A percentile compares a stretch with the other conserved stretches of the same genome.
Evolutionary conservation across 2,797 vertebrate species (phyloP).

Genomic region (Chloroceryle amazona): DNA sequence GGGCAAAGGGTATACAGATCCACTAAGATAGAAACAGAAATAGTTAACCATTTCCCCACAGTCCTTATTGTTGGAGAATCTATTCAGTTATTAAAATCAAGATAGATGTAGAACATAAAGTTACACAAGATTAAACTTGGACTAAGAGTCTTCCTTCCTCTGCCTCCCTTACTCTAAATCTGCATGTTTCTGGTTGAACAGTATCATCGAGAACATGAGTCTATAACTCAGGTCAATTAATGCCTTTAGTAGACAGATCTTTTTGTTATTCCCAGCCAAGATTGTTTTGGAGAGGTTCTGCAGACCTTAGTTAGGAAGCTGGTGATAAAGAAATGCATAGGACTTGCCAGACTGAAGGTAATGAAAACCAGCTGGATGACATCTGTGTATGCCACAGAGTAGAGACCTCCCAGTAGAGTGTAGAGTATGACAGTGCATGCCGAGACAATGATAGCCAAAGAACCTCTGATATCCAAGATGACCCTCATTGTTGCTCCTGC

Average conservation of each 20-base stretch:
- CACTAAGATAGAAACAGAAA: slow-evolving; percentile 68
- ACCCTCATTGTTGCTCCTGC: slow-evolving; percentile 87
- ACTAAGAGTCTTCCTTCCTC: not conserved
- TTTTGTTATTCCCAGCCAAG: not conserved
- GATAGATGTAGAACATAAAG: not conserved
- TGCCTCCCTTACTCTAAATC: not conserved
- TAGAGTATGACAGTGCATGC: slow-evolving; percentile 85
- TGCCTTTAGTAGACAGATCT: not conserved
- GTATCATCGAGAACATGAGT: not conserved
- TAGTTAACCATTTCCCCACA: not conserved
- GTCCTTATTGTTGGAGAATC: not conserved
- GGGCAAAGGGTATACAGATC: slow-evolving; percentile 85
- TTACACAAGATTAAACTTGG: not conserved
- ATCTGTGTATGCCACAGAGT: slow-evolving; percentile 87
- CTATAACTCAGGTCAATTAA: not conserved
- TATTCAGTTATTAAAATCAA: not conserved
- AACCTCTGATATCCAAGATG: slow-evolving; percentile 83
- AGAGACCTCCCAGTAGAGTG: slow-evolving; percentile 87
- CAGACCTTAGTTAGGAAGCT: not conserved
- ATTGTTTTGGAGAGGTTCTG: not conserved
- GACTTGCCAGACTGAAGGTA: slow-evolving; percentile 83
- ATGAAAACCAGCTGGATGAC: slow-evolving; percentile 87
- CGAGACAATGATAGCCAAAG: slow-evolving; percentile 84
- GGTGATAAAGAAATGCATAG: not conserved
- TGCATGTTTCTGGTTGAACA: not conserved